phyloP scores from a whole-genome alignment of 2,797 vertebrate species.

The Anisognathus igniventris region DNA sequence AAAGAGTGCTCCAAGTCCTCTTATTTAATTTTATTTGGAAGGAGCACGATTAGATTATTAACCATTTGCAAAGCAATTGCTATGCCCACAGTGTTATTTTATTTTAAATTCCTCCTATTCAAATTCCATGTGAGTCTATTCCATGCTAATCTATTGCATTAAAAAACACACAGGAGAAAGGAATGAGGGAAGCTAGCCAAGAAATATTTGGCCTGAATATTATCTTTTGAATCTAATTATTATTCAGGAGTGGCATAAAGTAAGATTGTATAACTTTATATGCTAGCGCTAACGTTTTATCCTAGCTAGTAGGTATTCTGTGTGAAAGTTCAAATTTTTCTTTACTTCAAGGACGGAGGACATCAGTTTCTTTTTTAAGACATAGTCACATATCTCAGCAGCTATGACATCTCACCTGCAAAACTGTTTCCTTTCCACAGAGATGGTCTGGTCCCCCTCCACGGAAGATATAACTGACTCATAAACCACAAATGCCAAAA shows the following conservation, averaged over 20 bases:
- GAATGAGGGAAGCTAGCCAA: not conserved
- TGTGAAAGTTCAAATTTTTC: not conserved
- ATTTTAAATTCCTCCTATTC: not conserved
- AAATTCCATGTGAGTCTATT: not conserved
- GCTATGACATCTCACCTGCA: not conserved
- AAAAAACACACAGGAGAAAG: not conserved
- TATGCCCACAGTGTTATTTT: not conserved
- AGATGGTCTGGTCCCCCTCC: not conserved
- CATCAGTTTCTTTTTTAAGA: not conserved
- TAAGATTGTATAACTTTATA: not conserved
- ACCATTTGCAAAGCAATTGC: not conserved
- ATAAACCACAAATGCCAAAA: not conserved
- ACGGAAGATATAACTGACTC: not conserved
- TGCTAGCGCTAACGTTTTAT: not conserved
- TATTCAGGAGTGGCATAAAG: not conserved
- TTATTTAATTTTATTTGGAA: not conserved
- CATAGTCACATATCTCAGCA: not conserved
- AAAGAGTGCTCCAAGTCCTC: not conserved
- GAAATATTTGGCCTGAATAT: not conserved
- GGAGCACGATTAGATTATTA: not conserved
- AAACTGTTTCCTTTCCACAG: not conserved
- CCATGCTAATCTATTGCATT: not conserved
- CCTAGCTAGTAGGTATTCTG: not conserved
- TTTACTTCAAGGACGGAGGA: not conserved
- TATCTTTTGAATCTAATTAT: not conserved